phyloP scores from a whole-genome alignment of 2,113 vertebrate genomes.

The Ceyx cyanopectus region DNA sequence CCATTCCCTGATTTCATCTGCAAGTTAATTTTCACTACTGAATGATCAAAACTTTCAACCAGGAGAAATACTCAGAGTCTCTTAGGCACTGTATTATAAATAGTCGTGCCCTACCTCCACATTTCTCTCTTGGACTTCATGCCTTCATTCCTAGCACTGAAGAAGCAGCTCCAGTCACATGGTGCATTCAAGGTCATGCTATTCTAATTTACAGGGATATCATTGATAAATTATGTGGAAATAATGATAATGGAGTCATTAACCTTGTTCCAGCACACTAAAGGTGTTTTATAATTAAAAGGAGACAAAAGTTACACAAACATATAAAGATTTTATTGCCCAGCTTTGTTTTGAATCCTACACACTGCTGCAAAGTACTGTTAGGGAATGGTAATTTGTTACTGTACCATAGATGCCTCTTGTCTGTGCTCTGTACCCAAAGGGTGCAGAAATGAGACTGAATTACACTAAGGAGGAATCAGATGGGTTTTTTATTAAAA shows the following conservation, averaged over 20 bases:
- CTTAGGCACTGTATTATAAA: slow-evolving; percentile 35
- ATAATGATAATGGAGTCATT: slow-evolving; percentile 47
- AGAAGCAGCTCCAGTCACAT: slow-evolving; percentile 24
- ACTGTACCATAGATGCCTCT: neutral
- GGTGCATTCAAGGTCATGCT: slow-evolving; percentile 65
- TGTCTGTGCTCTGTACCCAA: neutral
- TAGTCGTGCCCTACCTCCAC: slow-evolving; percentile 33
- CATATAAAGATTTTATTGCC: slow-evolving; percentile 34
- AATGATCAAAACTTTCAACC: slow-evolving; percentile 55
- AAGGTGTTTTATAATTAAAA: slow-evolving; percentile 41
- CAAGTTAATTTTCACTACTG: slow-evolving; percentile 46
- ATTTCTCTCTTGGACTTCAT: slow-evolving; percentile 48
- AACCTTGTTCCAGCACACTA: slow-evolving; percentile 53
- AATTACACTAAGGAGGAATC: neutral
- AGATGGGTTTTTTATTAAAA: neutral
- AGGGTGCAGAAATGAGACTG: neutral
- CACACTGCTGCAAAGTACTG: neutral
- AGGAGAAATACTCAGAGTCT: slow-evolving; percentile 21
- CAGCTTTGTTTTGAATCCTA: slow-evolving; percentile 6
- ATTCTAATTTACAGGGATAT: slow-evolving; percentile 55
- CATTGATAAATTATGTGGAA: slow-evolving; percentile 60
- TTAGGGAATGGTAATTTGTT: neutral
- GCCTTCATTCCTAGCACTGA: slow-evolving; percentile 34
- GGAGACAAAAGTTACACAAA: slow-evolving; percentile 45
- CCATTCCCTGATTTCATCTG: slow-evolving; percentile 7